phyloP scores from a whole-genome alignment of 2,113 vertebrate genomes.

The Raphicerus campestris region DNA sequence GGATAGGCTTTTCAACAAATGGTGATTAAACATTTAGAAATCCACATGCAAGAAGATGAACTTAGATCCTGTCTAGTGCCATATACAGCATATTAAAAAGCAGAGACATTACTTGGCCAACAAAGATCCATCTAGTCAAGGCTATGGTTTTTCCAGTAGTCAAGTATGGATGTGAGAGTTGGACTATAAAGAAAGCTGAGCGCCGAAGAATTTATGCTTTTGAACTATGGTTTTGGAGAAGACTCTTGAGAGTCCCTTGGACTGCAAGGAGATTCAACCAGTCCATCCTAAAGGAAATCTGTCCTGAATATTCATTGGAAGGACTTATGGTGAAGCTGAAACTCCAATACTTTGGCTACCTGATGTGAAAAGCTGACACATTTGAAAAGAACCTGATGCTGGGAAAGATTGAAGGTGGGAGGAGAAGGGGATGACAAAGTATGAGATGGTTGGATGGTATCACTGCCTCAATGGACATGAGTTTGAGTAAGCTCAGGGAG shows the following conservation, averaged over 20 bases:
- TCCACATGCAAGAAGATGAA: neutral
- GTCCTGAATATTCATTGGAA: neutral
- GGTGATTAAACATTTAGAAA: neutral
- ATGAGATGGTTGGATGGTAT: neutral
- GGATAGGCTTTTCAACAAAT: neutral
- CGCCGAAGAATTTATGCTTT: accelerated
- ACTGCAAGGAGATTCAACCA: neutral
- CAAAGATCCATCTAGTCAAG: neutral
- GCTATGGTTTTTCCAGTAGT: neutral
- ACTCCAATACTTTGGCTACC: neutral
- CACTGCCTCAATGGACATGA: neutral
- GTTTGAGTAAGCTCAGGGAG: neutral
- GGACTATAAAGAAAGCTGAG: neutral
- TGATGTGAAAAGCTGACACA: neutral
- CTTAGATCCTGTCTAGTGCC: neutral
- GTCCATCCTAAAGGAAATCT: neutral
- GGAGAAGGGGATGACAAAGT: neutral
- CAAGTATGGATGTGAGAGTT: neutral
- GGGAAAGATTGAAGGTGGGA: neutral
- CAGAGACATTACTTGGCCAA: neutral
- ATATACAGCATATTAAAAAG: neutral
- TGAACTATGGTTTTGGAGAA: neutral
- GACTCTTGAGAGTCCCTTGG: neutral
- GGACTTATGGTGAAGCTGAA: neutral
- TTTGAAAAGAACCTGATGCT: neutral